These are phyloP conservation scores for Aepyceros melampus DNA, from an alignment of 2,113 vertebrate species.

Conservation along the genomic window DNA sequence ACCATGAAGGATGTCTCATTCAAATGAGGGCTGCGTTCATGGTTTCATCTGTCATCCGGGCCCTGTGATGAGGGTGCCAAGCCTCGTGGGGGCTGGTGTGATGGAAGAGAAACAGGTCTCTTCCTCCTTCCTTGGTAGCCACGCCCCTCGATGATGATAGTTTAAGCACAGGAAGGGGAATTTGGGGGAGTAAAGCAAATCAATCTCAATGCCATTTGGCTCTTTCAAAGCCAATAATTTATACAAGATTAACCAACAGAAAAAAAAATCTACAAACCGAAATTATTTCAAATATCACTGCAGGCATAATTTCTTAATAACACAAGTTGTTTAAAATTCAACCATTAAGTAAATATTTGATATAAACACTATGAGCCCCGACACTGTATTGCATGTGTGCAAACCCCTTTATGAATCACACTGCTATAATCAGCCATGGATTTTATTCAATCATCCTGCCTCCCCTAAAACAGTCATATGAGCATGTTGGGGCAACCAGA, in stretches of 20 bases:
- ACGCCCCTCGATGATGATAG: rapidly evolving
- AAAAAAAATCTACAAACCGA: not conserved
- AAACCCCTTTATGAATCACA: rapidly evolving
- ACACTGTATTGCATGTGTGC: rapidly evolving
- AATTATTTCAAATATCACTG: not conserved
- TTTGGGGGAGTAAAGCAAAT: not conserved
- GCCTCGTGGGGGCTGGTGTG: not conserved
- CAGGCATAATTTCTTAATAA: not conserved
- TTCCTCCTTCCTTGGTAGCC: not conserved
- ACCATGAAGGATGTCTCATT: not conserved
- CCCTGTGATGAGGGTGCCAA: not conserved
- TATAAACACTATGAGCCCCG: not conserved
- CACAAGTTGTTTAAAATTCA: not conserved
- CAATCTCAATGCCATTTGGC: not conserved
- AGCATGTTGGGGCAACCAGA: not conserved
- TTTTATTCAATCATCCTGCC: not conserved
- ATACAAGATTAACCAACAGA: not conserved
- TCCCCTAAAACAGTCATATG: not conserved
- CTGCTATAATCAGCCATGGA: rapidly evolving
- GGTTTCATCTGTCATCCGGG: not conserved
- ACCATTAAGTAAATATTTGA: not conserved
- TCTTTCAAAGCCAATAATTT: not conserved
- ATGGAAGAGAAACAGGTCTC: not conserved
- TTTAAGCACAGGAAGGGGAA: not conserved
- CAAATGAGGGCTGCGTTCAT: not conserved